These are phyloP conservation scores for Amphipyra berbera DNA, from an alignment of 2,888 invertebrate species.

Conservation along the genomic window DNA sequence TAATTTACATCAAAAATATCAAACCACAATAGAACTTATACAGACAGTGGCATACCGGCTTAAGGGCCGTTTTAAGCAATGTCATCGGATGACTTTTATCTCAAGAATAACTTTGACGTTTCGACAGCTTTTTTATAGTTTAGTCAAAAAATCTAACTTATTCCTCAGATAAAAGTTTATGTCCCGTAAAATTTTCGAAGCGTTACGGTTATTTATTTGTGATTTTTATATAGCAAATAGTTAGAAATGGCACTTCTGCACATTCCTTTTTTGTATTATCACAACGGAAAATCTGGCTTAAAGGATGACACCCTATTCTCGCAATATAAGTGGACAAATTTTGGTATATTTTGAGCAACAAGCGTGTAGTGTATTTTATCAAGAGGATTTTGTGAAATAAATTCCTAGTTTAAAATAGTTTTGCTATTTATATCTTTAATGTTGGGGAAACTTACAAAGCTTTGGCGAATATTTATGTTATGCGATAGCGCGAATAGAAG, in stretches of 20 bases:
- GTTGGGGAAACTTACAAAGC: background rate
- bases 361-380: constrained; percentile 8
- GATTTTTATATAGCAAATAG: background rate
- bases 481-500: background rate
- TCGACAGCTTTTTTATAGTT: too few relatives aligned
- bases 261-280: background rate
- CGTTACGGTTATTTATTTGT: too few relatives aligned
- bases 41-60: too few relatives aligned
- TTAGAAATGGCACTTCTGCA: background rate
- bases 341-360: constrained; percentile 34
- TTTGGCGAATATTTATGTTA: background rate
- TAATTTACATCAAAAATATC: too few relatives aligned
- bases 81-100: too few relatives aligned
- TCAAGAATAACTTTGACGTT: too few relatives aligned
- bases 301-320: constrained; percentile 34
- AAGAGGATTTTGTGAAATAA: constrained; percentile 14
- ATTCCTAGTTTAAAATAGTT: constrained; percentile 12
- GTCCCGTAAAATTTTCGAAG: too few relatives aligned
- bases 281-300: constrained; percentile 37
- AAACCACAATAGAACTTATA: too few relatives aligned
- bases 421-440: background rate
- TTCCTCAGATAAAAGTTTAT: too few relatives aligned
- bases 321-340: constrained; percentile 32
- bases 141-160: too few relatives aligned
- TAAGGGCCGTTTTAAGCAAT: too few relatives aligned